A percentile compares a stretch with the other conserved stretches of the same genome.
phyloP scores from a whole-genome alignment of 2,888 invertebrate species.

The Pilophorus perplexus region DNA sequence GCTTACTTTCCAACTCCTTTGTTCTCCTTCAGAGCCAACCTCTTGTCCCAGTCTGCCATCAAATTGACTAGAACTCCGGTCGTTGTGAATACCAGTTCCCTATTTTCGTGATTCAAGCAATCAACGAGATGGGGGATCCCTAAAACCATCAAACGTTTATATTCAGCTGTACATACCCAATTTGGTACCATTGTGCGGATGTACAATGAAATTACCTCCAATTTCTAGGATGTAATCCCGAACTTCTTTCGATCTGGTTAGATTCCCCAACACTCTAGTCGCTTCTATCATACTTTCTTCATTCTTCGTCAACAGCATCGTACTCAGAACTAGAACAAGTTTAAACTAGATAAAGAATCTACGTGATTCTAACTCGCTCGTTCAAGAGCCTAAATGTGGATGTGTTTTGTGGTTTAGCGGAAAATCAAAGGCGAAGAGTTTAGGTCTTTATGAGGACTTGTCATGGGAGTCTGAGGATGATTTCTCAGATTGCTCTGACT shows the following conservation, averaged over 20 bases:
- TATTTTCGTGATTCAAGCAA: constrained; percentile 59
- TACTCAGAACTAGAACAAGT: constrained; percentile 53
- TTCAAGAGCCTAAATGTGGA: no score
- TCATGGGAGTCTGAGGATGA: no score
- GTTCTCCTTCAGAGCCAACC: constrained; percentile 57
- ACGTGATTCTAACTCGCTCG: no score
- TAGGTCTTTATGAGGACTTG: no score
- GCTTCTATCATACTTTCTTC: constrained; percentile 65
- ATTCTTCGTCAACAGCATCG: constrained; percentile 54
- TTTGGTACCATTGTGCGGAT: neutral
- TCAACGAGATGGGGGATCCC: constrained; percentile 60
- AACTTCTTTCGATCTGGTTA: constrained; percentile 68
- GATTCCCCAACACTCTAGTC: constrained; percentile 77
- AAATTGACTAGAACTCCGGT: constrained; percentile 82
- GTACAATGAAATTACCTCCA: constrained; percentile 55
- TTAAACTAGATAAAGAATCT: no score
- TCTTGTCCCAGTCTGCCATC: constrained; percentile 60
- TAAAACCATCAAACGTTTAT: constrained; percentile 41
- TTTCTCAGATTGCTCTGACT: no score
- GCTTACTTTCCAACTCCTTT: constrained; percentile 56
- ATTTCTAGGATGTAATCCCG: constrained; percentile 65
- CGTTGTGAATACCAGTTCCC: constrained; percentile 69
- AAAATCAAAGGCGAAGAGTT: no score
- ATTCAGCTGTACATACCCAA: neutral
- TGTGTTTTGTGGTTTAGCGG: no score